Evolutionary conservation across 64 coral and sea anemone species (phyloP).

Genomic region (Catalaphyllia jardinei): DNA sequence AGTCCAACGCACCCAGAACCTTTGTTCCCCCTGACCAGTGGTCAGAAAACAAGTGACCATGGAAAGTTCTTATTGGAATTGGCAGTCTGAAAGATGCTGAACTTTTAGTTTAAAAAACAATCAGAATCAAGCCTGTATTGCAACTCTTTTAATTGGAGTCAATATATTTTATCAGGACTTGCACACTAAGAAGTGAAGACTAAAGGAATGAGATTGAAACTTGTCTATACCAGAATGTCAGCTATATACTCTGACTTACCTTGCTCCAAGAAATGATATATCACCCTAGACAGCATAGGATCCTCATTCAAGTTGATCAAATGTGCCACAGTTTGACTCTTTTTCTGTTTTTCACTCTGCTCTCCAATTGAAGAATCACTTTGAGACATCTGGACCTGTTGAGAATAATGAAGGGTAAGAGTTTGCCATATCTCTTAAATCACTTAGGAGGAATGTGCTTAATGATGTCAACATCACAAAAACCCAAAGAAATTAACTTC

Average conservation of each 20-base stretch:
- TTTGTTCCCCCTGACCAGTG: too few species aligned
- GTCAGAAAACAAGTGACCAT: too few species aligned
- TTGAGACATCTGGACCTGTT: conserved; percentile 72
- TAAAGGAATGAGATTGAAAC: not conserved
- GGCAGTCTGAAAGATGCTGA: too few species aligned
- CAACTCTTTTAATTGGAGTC: too few species aligned
- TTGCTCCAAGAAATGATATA: conserved; percentile 87
- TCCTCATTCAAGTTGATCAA: conserved; percentile 96
- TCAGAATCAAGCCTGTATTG: too few species aligned
- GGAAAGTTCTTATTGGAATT: too few species aligned
- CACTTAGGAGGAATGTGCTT: too few species aligned
- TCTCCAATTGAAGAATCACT: conserved; percentile 51
- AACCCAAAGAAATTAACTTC: too few species aligned
- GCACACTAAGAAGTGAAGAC: not conserved
- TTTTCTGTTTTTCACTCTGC: conserved; percentile 45
- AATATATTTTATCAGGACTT: too few species aligned
- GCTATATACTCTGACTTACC: conserved; percentile 40
- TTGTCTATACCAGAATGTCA: not conserved
- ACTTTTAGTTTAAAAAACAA: too few species aligned
- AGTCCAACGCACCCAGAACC: too few species aligned
- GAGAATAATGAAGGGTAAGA: not conserved
- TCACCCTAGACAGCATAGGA: conserved; percentile 88
- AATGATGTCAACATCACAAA: too few species aligned
- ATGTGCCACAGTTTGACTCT: conserved; percentile 64
- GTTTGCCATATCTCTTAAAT: not conserved